These are phyloP conservation scores for Ambastaia sidthimunki DNA, from an alignment of 2,797 vertebrate genomes.

Conservation along the genomic window DNA sequence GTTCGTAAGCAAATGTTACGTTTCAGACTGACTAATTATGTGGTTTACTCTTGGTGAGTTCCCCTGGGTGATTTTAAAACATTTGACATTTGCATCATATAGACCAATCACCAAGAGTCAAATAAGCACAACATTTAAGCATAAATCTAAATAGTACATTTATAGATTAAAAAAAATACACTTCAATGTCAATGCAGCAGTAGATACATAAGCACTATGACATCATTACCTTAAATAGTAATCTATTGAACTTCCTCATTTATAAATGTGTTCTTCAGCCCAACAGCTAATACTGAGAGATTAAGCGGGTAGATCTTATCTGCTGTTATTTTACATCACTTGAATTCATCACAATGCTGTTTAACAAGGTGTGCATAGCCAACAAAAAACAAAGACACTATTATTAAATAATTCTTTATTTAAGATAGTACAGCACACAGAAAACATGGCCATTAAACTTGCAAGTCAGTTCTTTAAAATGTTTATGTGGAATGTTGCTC, in stretches of 20 bases:
- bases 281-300: too few relatives aligned
- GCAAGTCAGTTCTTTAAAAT: not conserved
- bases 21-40: not conserved
- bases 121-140: too few relatives aligned
- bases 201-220: too few relatives aligned
- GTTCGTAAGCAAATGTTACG: not conserved
- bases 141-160: too few relatives aligned
- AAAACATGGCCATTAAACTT: constrained; percentile 18
- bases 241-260: not conserved
- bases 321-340: too few relatives aligned
- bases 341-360: too few relatives aligned
- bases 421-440: not conserved
- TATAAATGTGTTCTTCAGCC: not conserved
- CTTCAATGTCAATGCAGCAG: too few relatives aligned
- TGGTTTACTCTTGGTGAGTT: not conserved
- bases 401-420: constrained; percentile 33
- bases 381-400: not conserved
- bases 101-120: too few relatives aligned
- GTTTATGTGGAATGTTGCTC: not conserved
- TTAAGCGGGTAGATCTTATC: too few relatives aligned
- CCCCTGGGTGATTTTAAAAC: not conserved
- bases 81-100: too few relatives aligned
- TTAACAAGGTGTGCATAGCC: not conserved
- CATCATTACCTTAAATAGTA: too few relatives aligned
- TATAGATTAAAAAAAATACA: too few relatives aligned